A percentile compares a stretch with the other conserved stretches of the same genome.
These are phyloP conservation scores for Corythoichthys haematopterus DNA, from an alignment of 2,113 vertebrate species.

Conservation along the genomic window DNA sequence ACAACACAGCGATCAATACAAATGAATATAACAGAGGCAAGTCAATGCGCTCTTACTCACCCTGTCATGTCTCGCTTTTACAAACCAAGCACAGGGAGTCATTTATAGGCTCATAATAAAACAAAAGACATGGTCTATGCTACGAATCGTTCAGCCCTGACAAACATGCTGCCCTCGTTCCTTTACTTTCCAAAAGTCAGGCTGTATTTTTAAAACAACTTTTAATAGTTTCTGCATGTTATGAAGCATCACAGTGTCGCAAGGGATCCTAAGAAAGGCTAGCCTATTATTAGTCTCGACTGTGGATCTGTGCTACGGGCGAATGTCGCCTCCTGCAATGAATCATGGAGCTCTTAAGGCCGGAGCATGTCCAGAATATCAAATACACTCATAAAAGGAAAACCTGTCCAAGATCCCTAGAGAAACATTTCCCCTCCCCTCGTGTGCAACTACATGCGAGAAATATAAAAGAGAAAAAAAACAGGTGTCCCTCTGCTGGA, in stretches of 20 bases:
- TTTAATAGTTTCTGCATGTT: constrained; percentile 59
- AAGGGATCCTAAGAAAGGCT: constrained; percentile 61
- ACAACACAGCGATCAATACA: constrained; percentile 56
- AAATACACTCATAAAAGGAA: constrained; percentile 76
- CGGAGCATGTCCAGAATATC: constrained; percentile 74
- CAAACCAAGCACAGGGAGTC: constrained; percentile 35
- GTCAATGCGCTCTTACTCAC: constrained; percentile 16
- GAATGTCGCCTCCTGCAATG: constrained; percentile 69
- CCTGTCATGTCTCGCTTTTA: constrained; percentile 23
- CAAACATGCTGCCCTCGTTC: constrained; percentile 45
- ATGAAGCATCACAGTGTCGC: constrained; percentile 55
- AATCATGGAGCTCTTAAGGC: constrained; percentile 76
- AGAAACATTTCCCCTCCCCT: constrained; percentile 57
- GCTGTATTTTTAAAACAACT: constrained; percentile 49
- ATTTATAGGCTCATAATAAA: constrained; percentile 56
- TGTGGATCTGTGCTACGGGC: constrained; percentile 62
- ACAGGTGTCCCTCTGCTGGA: constrained; percentile 39
- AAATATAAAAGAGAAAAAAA: constrained; percentile 48
- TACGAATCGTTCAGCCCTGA: constrained; percentile 38
- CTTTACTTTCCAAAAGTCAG: constrained; percentile 40
- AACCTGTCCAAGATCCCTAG: constrained; percentile 72
- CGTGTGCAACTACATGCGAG: constrained; percentile 48
- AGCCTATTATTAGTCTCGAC: constrained; percentile 71
- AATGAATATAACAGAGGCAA: constrained; percentile 40
- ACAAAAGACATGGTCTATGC: constrained; percentile 42